phyloP scores from a whole-genome alignment of 2,797 vertebrate genomes.

The Sciurus vulgaris region DNA sequence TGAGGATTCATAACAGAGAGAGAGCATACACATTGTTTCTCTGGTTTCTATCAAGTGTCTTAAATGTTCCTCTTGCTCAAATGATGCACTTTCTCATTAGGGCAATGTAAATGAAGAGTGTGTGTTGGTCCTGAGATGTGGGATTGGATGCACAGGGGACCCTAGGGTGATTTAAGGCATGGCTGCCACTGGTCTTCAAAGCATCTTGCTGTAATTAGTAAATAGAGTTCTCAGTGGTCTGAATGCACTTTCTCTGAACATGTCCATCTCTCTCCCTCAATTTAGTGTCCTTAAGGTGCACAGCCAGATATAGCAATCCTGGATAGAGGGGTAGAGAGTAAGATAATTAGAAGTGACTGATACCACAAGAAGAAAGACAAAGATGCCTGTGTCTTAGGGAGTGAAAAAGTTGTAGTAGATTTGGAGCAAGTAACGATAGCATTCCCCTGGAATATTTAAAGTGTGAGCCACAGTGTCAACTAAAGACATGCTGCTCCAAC shows the following conservation, averaged over 20 bases:
- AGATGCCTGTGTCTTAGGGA: rapidly evolving
- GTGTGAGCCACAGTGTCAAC: background rate
- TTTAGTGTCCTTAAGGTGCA: background rate
- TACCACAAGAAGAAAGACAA: background rate
- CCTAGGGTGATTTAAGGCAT: rapidly evolving
- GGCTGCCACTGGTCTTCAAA: no score
- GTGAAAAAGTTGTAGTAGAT: rapidly evolving
- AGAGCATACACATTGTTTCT: background rate
- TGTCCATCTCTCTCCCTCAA: background rate
- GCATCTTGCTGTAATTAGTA: background rate
- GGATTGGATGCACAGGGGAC: rapidly evolving
- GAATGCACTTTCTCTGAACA: rapidly evolving
- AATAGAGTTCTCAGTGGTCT: rapidly evolving
- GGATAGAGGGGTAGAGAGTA: background rate
- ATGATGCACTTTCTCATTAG: background rate
- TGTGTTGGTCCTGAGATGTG: background rate
- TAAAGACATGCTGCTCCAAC: background rate
- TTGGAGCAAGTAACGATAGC: background rate
- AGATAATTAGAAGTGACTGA: background rate
- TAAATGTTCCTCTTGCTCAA: background rate
- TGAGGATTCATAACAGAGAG: background rate
- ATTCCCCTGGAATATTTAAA: background rate
- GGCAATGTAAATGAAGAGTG: background rate
- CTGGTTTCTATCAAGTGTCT: background rate
- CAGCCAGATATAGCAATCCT: background rate